Percentiles rank a stretch among this genome's conserved stretches.
Evolutionary conservation across 1,140 invertebrate species (phyloP).

Genomic region (Subanguina moxae): DNA sequence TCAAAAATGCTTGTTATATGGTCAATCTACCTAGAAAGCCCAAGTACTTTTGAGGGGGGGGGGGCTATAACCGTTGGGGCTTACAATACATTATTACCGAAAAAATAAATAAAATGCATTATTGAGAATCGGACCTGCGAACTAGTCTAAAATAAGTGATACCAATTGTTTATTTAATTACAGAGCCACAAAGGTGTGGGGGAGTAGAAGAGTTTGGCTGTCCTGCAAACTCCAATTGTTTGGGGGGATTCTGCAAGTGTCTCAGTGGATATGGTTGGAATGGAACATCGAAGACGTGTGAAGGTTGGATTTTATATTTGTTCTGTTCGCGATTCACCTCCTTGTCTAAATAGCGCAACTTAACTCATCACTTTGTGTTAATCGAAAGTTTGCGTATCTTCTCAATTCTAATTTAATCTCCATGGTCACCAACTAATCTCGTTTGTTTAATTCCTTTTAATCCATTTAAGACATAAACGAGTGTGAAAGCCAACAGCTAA

Average conservation of each 20-base stretch:
- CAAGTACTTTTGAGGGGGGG: too few species aligned
- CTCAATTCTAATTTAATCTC: too few species aligned
- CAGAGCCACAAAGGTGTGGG: constrained; percentile 18
- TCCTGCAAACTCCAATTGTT: constrained; percentile 36
- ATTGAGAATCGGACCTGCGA: too few species aligned
- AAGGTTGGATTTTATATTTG: constrained; percentile 26
- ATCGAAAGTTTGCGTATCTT: background rate
- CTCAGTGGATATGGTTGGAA: constrained; percentile 37
- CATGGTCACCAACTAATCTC: too few species aligned
- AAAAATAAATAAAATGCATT: too few species aligned
- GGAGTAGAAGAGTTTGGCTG: constrained; percentile 21
- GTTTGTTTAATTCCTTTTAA: background rate
- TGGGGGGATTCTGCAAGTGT: constrained; percentile 38
- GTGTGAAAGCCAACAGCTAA: constrained; percentile 29
- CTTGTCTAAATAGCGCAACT: background rate
- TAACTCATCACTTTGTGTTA: background rate
- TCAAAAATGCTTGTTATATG: too few species aligned
- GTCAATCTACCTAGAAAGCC: too few species aligned
- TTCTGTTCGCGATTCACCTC: too few species aligned
- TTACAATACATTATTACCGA: too few species aligned
- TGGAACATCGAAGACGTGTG: constrained; percentile 27
- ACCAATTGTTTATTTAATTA: background rate
- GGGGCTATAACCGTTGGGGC: too few species aligned
- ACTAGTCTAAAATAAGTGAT: too few species aligned
- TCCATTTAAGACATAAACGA: constrained; percentile 49